These are phyloP conservation scores for Erethizon dorsatum DNA, from an alignment of 2,797 vertebrate genomes.

Conservation along the genomic window DNA sequence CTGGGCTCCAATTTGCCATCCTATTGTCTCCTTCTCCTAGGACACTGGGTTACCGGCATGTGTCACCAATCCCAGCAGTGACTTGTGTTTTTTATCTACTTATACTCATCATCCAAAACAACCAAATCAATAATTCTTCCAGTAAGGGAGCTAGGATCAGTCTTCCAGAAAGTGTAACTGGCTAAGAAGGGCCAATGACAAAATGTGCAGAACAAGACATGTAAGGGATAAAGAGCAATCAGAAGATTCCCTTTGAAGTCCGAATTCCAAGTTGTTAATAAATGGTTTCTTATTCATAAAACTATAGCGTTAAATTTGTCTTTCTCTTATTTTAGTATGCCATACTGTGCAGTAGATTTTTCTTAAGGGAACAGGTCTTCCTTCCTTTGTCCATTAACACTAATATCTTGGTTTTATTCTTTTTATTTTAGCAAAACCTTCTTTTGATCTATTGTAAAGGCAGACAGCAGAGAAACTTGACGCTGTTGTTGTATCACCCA, in stretches of 20 bases:
- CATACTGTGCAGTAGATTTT: background rate
- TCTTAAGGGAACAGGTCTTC: accelerated
- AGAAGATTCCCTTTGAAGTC: background rate
- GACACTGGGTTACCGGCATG: too few species aligned
- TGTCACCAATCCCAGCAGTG: background rate
- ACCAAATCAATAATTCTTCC: background rate
- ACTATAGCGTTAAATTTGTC: background rate
- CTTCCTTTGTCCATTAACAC: accelerated
- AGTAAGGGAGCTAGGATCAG: background rate
- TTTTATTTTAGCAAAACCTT: slow-evolving; percentile 89
- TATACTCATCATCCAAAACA: background rate
- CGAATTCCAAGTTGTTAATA: background rate
- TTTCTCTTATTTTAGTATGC: background rate
- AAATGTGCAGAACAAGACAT: background rate
- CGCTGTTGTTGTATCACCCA: slow-evolving; percentile 94
- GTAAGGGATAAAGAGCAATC: background rate
- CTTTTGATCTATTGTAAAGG: slow-evolving; percentile 91
- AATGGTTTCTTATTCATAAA: background rate
- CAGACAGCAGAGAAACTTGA: slow-evolving; percentile 89
- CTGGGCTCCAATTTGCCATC: too few species aligned
- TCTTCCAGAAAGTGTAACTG: background rate
- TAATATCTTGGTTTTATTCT: background rate
- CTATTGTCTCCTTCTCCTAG: too few species aligned
- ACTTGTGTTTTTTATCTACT: background rate
- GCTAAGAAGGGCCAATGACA: background rate